Conservation (phyloP, 2,888 invertebrate species). For the Pachycephus smyrnensis region DNA sequence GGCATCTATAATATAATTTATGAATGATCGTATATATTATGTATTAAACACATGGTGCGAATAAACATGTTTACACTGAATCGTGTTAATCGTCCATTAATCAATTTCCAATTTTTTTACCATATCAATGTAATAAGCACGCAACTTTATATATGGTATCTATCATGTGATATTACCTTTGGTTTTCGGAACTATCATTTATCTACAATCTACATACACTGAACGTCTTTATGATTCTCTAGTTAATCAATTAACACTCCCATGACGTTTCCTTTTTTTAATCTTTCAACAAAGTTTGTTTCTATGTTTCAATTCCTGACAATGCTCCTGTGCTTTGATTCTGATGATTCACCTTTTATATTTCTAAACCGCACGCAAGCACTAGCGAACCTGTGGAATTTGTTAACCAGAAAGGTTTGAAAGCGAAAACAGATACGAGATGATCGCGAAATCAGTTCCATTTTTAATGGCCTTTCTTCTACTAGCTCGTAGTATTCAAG, state of each 20-base stretch:
- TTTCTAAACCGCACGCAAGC: not conserved
- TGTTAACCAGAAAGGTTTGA: not conserved
- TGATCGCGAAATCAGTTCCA: not conserved
- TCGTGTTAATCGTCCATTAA: no score
- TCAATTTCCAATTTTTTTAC: no score
- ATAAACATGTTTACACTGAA: not conserved
- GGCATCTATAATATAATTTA: constrained; percentile 1
- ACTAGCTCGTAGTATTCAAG: no score
- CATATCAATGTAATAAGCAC: no score
- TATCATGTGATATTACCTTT: no score
- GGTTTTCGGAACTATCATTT: no score
- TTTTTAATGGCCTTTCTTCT: not conserved
- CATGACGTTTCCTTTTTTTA: not conserved
- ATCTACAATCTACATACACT: no score
- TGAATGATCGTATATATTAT: not conserved
- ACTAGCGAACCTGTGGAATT: not conserved
- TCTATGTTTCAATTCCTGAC: not conserved
- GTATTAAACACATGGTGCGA: not conserved
- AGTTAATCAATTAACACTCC: not conserved
- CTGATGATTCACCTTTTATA: not conserved
- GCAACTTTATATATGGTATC: no score
- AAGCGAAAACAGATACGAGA: not conserved
- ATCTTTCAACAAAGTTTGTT: not conserved
- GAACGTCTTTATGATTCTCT: not conserved
- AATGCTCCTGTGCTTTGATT: not conserved